Evolutionary conservation across 2,888 invertebrate genomes (phyloP).

Genomic region (Drosophila nigritarsus): DNA sequence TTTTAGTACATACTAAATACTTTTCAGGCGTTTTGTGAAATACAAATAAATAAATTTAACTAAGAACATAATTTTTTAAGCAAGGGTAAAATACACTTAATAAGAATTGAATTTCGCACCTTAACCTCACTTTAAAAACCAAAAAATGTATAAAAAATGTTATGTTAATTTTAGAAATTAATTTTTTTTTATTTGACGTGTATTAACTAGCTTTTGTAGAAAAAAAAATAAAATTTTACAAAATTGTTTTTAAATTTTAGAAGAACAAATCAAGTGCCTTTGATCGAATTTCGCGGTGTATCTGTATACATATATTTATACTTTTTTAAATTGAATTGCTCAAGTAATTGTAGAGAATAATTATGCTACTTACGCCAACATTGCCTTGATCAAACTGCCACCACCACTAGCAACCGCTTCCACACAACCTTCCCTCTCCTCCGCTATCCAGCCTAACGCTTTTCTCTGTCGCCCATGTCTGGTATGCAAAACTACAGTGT

Average conservation of each 20-base stretch:
- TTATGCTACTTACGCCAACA: constrained; percentile 3
- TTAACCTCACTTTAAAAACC: no score
- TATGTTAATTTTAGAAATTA: no score
- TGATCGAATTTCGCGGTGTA: background rate
- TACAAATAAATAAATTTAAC: background rate
- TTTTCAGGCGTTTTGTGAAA: background rate
- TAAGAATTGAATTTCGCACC: no score
- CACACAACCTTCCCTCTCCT: background rate
- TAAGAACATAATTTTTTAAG: background rate
- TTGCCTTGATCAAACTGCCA: constrained; percentile 27
- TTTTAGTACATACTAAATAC: background rate
- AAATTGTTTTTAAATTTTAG: no score
- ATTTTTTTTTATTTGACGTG: no score
- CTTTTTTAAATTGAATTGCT: background rate
- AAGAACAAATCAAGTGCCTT: no score
- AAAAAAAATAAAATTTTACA: no score
- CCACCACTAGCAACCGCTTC: background rate
- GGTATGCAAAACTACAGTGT: constrained; percentile 37
- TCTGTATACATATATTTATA: background rate
- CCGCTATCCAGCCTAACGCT: constrained; percentile 3
- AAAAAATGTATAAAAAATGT: no score
- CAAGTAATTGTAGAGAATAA: background rate
- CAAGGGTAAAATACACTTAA: background rate
- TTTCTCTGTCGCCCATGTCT: constrained; percentile 25
- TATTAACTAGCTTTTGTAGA: no score